Conservation (phyloP, 2,797 vertebrate genomes). For the Periparus ater region DNA sequence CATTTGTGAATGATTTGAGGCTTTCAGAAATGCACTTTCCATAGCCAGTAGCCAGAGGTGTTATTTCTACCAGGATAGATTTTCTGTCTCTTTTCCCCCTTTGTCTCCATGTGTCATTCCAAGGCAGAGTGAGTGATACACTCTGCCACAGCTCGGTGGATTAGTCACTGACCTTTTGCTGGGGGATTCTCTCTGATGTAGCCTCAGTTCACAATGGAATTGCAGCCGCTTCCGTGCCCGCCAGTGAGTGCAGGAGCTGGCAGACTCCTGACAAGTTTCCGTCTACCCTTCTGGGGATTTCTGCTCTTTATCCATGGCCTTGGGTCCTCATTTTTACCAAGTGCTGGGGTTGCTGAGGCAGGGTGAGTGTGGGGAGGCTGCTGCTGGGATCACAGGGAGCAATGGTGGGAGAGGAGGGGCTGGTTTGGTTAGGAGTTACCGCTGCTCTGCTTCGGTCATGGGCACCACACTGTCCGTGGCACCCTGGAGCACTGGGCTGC, state of each 20-base stretch:
- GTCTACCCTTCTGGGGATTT: neutral
- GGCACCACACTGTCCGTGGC: constrained; percentile 58
- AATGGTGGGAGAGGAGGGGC: neutral
- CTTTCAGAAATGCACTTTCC: neutral
- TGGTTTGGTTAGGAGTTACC: constrained; percentile 73
- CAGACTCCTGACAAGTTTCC: neutral
- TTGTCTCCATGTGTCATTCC: neutral
- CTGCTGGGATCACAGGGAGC: neutral
- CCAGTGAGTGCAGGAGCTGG: neutral
- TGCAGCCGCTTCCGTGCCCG: accelerated
- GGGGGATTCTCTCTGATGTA: neutral
- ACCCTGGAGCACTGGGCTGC: constrained; percentile 64
- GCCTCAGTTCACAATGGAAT: neutral
- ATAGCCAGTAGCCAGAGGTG: neutral
- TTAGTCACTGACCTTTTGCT: neutral
- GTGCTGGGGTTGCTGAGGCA: neutral
- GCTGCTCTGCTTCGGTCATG: constrained; percentile 70
- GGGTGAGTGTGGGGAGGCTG: neutral
- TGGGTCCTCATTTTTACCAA: neutral
- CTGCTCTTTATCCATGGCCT: neutral
- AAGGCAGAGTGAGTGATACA: neutral
- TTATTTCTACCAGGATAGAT: constrained; percentile 3
- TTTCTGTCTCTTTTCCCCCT: neutral
- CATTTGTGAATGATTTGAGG: neutral
- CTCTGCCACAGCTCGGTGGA: neutral